These are phyloP conservation scores for Pteropus rufus DNA, from an alignment of 2,797 vertebrate species.

Conservation along the genomic window DNA sequence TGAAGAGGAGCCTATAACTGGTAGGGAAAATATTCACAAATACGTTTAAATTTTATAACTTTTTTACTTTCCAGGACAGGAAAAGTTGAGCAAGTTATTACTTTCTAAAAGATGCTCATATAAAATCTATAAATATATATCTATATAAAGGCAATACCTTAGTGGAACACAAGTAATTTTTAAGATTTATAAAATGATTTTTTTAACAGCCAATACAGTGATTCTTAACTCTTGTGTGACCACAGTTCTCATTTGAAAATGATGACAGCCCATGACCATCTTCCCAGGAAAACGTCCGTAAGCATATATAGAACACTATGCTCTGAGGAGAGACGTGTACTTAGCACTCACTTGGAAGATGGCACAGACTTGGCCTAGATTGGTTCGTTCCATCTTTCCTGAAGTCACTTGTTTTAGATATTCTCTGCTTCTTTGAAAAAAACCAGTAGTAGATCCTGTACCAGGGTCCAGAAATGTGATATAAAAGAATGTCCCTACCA, in stretches of 20 bases:
- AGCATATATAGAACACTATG: fast-evolving
- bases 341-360: no score
- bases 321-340: background rate
- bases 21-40: background rate
- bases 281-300: background rate
- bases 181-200: background rate
- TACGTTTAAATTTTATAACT: background rate
- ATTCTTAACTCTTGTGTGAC: background rate
- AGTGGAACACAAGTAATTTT: slow-evolving; percentile 12
- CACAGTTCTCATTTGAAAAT: background rate
- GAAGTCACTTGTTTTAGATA: background rate
- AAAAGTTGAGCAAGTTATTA: background rate
- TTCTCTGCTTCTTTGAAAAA: background rate
- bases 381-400: background rate
- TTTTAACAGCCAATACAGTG: background rate
- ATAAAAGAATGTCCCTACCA: background rate
- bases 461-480: background rate
- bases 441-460: background rate
- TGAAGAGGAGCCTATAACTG: background rate
- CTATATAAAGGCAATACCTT: background rate
- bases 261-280: background rate
- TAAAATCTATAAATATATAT: background rate
- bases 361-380: background rate
- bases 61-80: background rate
- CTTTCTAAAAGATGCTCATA: slow-evolving; percentile 1